Percentiles rank a stretch among this genome's conserved stretches.
These are phyloP conservation scores for Danaus melanippus DNA, from an alignment of 1,140 invertebrate species.

Conservation along the genomic window DNA sequence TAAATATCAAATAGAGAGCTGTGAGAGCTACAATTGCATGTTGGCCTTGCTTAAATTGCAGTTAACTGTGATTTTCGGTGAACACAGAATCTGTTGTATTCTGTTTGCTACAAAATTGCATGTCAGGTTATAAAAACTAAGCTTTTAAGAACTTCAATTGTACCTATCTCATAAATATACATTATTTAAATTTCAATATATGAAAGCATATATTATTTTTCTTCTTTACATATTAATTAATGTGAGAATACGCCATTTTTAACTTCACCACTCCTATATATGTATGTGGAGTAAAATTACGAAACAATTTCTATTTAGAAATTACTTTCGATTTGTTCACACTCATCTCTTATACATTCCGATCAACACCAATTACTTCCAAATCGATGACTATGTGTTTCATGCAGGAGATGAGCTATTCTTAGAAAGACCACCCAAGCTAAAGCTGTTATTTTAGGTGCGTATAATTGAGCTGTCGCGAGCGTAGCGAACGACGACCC, in stretches of 20 bases:
- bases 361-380: constrained; percentile 6
- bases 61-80: constrained; percentile 27
- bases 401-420: constrained; percentile 42
- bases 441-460: constrained; percentile 60
- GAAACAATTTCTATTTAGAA: no score
- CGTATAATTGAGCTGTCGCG: constrained; percentile 62
- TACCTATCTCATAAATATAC: no score
- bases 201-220: no score
- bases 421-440: constrained; percentile 56
- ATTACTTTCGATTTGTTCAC: constrained; percentile 7
- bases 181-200: no score
- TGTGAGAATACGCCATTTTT: no score
- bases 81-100: constrained; percentile 20
- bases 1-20: constrained; percentile 28
- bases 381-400: constrained; percentile 6
- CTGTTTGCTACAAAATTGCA: constrained; percentile 12
- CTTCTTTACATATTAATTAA: no score
- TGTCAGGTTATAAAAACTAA: constrained; percentile 5
- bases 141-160: no score
- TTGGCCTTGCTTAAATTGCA: constrained; percentile 22
- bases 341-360: constrained; percentile 13
- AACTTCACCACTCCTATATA: no score
- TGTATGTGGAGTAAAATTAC: no score
- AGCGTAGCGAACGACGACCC: constrained; percentile 40
- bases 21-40: constrained; percentile 23